Evolutionary conservation across 30 jellyfish, hydroid and myxozoan species (phyloP), one percentile per base, ranked within the genome.

Genomic region (Cassiopea andromeda): DNA sequence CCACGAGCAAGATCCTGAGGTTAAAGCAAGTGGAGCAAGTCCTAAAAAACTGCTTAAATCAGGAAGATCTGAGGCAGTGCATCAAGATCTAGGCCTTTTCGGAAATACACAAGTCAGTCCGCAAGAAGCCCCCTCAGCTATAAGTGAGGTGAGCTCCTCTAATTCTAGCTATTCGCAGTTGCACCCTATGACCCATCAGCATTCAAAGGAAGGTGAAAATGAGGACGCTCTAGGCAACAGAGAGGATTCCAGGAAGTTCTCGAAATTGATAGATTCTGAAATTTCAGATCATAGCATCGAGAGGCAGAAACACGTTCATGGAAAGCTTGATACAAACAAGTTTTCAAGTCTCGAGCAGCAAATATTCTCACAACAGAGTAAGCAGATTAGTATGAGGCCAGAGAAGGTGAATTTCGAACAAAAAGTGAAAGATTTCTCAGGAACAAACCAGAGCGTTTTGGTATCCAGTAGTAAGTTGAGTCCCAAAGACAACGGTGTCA

Each of bases 181-280:
- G 43, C 2, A 64, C 27, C 2, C 73, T 5, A 64, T 2, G 8
- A 64, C 2, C 27, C 57, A 50, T 47, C 75, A 49, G 70, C 86
- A 17, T 1, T 38, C 48, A 6, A 69, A n/a, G 74, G 44, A 8
- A 8, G 49, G 43, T 13, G 18, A 60, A 17, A 75, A 77, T 2
- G 18, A 49, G 66, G 69, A 12, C 38, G 38, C 38, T 4, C 46
- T 58, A 16, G 50, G 86, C 75, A 18, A 44, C 7, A 49, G 27
- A 13, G 48, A 50, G 49, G 82, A 78, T n/a, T 48, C 60, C 74
- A 59, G 47, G 17, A 85, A 85, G 75, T 78, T 87, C 45, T 44
- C 78, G 78, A 78, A 87, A 54, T 16, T 78, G 3, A 77, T 87
- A 19, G 89, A 77, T 13, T 75, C 94, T 27, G 93, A 85, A 14